A percentile compares a stretch with the other conserved stretches of the same genome.
phyloP scores from a whole-genome alignment of 1,140 invertebrate species.

The Melitaea cinxia region DNA sequence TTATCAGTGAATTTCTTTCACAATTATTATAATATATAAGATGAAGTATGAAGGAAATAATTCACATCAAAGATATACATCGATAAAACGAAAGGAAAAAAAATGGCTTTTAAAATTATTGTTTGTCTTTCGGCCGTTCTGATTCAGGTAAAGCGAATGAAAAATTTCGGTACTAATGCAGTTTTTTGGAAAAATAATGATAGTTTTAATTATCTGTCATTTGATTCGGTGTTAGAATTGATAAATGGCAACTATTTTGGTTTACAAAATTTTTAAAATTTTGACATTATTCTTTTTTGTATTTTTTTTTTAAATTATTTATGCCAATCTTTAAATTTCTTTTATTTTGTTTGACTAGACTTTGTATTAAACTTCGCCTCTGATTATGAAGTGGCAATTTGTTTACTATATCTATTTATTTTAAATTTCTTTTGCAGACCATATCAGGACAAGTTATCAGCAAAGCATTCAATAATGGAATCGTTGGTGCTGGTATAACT shows the following conservation, averaged over 20 bases:
- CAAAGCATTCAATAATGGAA: slow-evolving; percentile 2
- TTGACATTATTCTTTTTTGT: no score
- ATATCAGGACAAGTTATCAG: slow-evolving; percentile 27
- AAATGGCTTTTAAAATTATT: slow-evolving; percentile 2
- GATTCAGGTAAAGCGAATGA: neutral
- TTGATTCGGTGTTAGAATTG: no score
- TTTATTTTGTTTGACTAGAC: no score
- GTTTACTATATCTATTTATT: neutral
- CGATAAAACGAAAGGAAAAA: neutral
- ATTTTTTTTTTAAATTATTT: no score
- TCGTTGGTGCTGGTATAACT: slow-evolving; percentile 19
- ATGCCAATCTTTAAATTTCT: no score
- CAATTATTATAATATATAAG: slow-evolving; percentile 2
- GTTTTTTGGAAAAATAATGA: no score
- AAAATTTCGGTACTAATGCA: neutral
- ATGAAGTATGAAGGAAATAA: neutral
- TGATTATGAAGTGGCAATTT: neutral
- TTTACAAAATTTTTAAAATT: no score
- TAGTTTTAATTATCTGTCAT: no score
- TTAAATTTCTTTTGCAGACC: slow-evolving; percentile 22
- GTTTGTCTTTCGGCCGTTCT: neutral
- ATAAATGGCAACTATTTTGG: no score
- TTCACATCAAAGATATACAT: neutral
- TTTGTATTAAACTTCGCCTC: no score
- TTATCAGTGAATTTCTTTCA: slow-evolving; percentile 2